A percentile compares a stretch with the other conserved stretches of the same genome.
Conservation (phyloP, 1,140 invertebrate species). For the Hycleus cichorii region DNA sequence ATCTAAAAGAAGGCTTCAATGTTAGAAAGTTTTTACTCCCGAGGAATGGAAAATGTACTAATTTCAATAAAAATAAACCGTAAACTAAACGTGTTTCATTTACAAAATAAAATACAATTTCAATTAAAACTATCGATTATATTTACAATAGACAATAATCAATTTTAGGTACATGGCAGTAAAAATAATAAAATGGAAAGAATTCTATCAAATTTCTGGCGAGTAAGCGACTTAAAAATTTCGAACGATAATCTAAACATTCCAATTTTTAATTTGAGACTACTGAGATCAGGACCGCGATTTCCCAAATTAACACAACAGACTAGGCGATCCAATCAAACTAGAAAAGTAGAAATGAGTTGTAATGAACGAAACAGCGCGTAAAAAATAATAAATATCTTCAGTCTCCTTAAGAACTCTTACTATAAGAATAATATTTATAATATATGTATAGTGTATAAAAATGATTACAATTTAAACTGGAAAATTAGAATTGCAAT, state of each 20-base stretch:
- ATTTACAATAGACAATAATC: slow-evolving; percentile 12
- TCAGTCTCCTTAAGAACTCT: slow-evolving; percentile 9
- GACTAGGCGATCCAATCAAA: slow-evolving; percentile 14
- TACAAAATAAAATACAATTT: slow-evolving; percentile 6
- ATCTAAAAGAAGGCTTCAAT: no score
- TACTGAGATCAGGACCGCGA: slow-evolving; percentile 14
- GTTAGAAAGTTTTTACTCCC: no score
- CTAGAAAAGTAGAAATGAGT: neutral
- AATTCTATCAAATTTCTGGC: slow-evolving; percentile 1
- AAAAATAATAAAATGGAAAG: slow-evolving; percentile 14
- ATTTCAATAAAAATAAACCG: no score
- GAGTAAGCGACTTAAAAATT: neutral
- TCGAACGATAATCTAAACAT: neutral
- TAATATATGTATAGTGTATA: neutral
- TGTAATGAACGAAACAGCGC: slow-evolving; percentile 6
- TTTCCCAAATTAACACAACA: neutral
- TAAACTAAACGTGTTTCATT: slow-evolving; percentile 2
- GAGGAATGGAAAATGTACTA: no score
- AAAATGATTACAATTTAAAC: slow-evolving; percentile 8
- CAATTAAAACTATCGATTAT: neutral
- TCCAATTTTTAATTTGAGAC: neutral
- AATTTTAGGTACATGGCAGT: slow-evolving; percentile 24
- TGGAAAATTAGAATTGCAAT: neutral
- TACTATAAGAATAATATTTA: no score
- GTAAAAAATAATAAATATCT: slow-evolving; percentile 14